Evolutionary conservation across 2,113 vertebrate species (phyloP).

Genomic region (Danionella cerebrum): DNA sequence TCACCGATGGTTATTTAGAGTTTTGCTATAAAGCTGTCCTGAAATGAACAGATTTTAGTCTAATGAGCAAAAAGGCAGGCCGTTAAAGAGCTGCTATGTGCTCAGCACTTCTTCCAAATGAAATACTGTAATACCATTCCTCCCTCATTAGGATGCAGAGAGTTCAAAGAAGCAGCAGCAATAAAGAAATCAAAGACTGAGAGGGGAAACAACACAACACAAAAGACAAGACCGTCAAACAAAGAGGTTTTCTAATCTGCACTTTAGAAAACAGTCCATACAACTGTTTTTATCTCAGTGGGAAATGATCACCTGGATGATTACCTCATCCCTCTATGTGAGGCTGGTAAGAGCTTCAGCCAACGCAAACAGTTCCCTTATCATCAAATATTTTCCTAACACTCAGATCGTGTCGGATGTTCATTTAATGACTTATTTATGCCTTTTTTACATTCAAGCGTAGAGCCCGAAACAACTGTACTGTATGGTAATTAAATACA

Average conservation of each 20-base stretch:
- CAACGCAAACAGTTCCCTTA: too few relatives aligned
- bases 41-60: slow-evolving; percentile 63
- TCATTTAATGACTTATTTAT: too few relatives aligned
- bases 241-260: neutral
- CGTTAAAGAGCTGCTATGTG: slow-evolving; percentile 67
- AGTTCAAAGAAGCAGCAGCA: slow-evolving; percentile 64
- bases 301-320: neutral
- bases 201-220: slow-evolving; percentile 47
- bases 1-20: slow-evolving; percentile 61
- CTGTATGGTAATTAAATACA: too few relatives aligned
- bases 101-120: slow-evolving; percentile 73
- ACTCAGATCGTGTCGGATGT: too few relatives aligned
- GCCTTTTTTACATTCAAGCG: too few relatives aligned
- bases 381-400: too few relatives aligned
- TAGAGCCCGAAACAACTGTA: too few relatives aligned
- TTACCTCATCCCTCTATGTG: neutral
- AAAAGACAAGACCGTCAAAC: slow-evolving; percentile 22
- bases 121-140: slow-evolving; percentile 66
- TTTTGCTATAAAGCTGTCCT: slow-evolving; percentile 58
- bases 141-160: slow-evolving; percentile 70
- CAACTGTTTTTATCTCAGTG: slow-evolving; percentile 1
- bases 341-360: too few relatives aligned
- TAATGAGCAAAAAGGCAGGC: slow-evolving; percentile 68
- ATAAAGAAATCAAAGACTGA: slow-evolving; percentile 58
- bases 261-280: neutral